These are phyloP conservation scores for Charadrius vociferus DNA, from an alignment of 2,113 vertebrate genomes.

Conservation along the genomic window DNA sequence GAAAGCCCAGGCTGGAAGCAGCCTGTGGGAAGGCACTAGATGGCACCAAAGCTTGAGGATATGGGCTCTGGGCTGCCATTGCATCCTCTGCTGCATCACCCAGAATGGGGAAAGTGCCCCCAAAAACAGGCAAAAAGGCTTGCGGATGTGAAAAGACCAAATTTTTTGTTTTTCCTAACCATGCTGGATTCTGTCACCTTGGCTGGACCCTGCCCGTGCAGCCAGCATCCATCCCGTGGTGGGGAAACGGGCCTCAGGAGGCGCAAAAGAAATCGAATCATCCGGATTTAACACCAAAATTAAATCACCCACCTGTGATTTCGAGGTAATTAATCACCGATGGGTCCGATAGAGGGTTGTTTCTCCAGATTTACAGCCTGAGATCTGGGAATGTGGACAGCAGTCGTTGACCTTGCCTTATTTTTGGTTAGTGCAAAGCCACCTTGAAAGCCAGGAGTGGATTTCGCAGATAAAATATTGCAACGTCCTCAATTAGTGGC, in stretches of 20 bases:
- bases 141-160: not conserved
- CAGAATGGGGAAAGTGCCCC: not conserved
- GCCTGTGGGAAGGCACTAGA: constrained; percentile 10
- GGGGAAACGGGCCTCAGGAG: not conserved
- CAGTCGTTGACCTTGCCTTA: not conserved
- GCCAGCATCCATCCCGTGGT: not conserved
- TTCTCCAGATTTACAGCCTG: not conserved
- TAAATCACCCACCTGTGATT: not conserved
- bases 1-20: not conserved
- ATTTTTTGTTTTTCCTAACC: not conserved
- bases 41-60: constrained; percentile 48
- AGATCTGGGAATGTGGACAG: not conserved
- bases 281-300: not conserved
- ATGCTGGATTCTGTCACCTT: accelerated
- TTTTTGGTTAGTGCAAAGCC: not conserved
- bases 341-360: accelerated
- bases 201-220: not conserved
- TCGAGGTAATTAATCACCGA: not conserved
- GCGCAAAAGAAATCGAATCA: not conserved
- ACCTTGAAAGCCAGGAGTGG: not conserved
- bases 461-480: not conserved
- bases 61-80: accelerated
- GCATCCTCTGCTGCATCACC: not conserved
- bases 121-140: not conserved
- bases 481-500: not conserved